Percentiles rank a stretch among this genome's conserved stretches.
These are phyloP conservation scores for Torymus auratus DNA, from an alignment of 2,888 invertebrate genomes.

Conservation along the genomic window DNA sequence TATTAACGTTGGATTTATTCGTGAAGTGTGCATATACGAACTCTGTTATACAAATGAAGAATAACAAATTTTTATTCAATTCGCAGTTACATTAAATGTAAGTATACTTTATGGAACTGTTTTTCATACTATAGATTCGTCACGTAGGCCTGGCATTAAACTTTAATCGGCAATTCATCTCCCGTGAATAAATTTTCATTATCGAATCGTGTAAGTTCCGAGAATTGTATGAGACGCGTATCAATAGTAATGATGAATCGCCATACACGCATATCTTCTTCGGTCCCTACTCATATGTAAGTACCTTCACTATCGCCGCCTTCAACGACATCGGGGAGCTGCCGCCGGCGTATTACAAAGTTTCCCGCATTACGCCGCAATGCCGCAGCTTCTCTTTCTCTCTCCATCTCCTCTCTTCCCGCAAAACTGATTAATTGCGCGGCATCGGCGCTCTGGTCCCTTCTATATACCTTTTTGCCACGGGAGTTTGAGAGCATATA, in stretches of 20 bases:
- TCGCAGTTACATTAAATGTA: too few species aligned
- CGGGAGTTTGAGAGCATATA: constrained; percentile 21
- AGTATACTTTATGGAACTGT: too few species aligned
- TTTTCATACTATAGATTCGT: too few species aligned
- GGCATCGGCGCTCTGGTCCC: constrained; percentile 55
- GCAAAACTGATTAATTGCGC: constrained; percentile 72
- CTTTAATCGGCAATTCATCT: constrained; percentile 26
- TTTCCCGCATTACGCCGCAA: constrained; percentile 1
- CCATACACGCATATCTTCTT: constrained; percentile 26
- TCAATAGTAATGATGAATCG: constrained; percentile 55
- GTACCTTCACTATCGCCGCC: background rate
- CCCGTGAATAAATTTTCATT: constrained; percentile 26
- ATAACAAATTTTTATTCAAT: too few species aligned
- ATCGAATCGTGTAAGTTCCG: background rate
- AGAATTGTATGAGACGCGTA: constrained; percentile 1
- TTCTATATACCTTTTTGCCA: constrained; percentile 51
- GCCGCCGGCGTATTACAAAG: constrained; percentile 22
- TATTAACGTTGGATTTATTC: too few species aligned
- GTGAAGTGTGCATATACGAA: too few species aligned
- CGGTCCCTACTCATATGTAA: too few species aligned
- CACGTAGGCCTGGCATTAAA: background rate
- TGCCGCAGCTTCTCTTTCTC: background rate
- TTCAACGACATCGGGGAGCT: constrained; percentile 1
- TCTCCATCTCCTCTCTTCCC: constrained; percentile 60
- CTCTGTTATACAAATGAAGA: too few species aligned